phyloP scores from a whole-genome alignment of 1,140 invertebrate species.

The Coelopa frigida region DNA sequence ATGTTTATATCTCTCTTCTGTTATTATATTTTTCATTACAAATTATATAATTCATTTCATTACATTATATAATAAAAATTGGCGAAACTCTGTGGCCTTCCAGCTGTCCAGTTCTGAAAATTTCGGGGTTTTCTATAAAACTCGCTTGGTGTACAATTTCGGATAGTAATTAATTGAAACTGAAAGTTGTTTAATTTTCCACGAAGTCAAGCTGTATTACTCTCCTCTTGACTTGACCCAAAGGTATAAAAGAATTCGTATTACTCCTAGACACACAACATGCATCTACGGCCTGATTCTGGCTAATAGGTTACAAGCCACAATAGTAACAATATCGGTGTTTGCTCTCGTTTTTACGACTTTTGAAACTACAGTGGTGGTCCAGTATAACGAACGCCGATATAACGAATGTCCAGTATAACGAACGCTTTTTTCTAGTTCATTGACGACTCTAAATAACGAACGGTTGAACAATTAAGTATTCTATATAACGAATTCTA shows the following conservation, averaged over 20 bases:
- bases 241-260: conserved; percentile 14
- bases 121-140: conserved; percentile 18
- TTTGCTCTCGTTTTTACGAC: no score
- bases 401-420: no score
- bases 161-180: conserved; percentile 12
- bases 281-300: no score
- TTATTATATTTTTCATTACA: conserved; percentile 11
- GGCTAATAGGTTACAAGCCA: no score
- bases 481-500: no score
- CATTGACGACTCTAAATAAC: no score
- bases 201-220: conserved; percentile 12
- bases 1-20: conserved; percentile 13
- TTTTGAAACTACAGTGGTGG: no score
- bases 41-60: no score
- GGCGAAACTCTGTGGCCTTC: conserved; percentile 20
- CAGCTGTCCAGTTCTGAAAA: conserved; percentile 18
- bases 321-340: no score
- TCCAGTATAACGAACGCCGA: no score
- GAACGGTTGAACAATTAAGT: no score
- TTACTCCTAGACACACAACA: conserved; percentile 18
- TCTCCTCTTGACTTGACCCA: conserved; percentile 16
- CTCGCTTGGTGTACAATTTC: conserved; percentile 12
- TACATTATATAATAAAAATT: conserved; percentile 18
- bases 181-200: conserved; percentile 16
- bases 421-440: no score